Conservation (phyloP, 2,797 vertebrate species). For the Enteromius trimaculatus region DNA sequence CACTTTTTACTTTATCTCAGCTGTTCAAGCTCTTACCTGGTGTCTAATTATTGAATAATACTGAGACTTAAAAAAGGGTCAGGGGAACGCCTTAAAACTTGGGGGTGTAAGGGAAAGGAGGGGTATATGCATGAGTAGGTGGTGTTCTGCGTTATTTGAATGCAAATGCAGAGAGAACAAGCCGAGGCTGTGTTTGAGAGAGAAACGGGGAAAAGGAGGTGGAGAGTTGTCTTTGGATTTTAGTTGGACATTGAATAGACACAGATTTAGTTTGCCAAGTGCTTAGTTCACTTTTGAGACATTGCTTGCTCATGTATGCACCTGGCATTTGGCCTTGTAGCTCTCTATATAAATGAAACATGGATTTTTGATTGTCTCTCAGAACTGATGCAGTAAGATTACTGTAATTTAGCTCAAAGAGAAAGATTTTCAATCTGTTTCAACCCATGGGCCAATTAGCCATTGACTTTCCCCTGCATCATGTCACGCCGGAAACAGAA, state of each 20-base stretch:
- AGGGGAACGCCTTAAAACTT: slow-evolving; percentile 30
- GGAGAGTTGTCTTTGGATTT: slow-evolving; percentile 69
- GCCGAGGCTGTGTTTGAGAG: slow-evolving; percentile 62
- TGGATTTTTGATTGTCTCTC: slow-evolving; percentile 27
- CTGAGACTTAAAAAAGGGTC: not conserved
- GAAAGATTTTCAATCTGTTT: slow-evolving; percentile 27
- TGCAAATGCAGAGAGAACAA: slow-evolving; percentile 83
- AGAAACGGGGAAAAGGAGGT: slow-evolving; percentile 61
- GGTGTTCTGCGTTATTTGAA: slow-evolving; percentile 79
- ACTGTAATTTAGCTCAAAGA: slow-evolving; percentile 32
- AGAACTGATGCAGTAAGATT: slow-evolving; percentile 1
- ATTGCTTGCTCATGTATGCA: slow-evolving; percentile 42
- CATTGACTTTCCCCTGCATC: slow-evolving; percentile 69
- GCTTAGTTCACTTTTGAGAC: slow-evolving; percentile 43
- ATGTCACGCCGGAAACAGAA: slow-evolving; percentile 82
- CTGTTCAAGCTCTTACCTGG: not conserved
- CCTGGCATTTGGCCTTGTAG: slow-evolving; percentile 29
- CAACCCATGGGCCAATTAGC: slow-evolving; percentile 45
- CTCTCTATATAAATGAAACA: slow-evolving; percentile 18
- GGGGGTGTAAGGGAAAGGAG: slow-evolving; percentile 63
- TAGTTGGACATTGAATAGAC: slow-evolving; percentile 46
- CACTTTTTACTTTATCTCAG: not conserved
- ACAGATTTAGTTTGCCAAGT: slow-evolving; percentile 43
- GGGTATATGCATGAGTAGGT: slow-evolving; percentile 67
- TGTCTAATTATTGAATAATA: not conserved